These are phyloP conservation scores for Decapterus maruadsi DNA, from an alignment of 2,797 vertebrate species.

Conservation along the genomic window DNA sequence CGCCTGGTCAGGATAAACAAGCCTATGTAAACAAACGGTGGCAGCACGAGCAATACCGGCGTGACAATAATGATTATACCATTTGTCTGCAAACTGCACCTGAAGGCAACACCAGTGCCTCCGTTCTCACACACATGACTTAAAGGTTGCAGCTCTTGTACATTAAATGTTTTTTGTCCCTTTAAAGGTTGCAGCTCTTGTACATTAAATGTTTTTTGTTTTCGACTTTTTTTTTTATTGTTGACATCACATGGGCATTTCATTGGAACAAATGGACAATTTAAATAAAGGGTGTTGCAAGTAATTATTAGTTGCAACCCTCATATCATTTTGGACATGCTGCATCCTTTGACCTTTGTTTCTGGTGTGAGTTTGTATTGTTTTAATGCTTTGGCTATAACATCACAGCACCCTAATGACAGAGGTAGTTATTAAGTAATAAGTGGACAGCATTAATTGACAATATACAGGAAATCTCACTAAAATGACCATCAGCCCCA, in stretches of 20 bases:
- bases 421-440: constrained; percentile 11
- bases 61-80: too few relatives aligned
- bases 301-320: not conserved
- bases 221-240: too few relatives aligned
- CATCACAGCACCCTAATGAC: not conserved
- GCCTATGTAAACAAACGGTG: too few relatives aligned
- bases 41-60: too few relatives aligned
- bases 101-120: too few relatives aligned
- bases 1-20: too few relatives aligned
- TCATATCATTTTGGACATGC: not conserved
- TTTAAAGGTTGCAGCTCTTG: too few relatives aligned
- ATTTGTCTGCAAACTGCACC: too few relatives aligned
- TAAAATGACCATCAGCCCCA: not conserved
- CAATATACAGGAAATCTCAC: not conserved
- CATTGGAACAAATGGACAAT: not conserved
- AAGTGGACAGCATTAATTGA: not conserved
- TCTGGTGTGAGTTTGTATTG: not conserved
- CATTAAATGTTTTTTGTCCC: too few relatives aligned
- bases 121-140: too few relatives aligned
- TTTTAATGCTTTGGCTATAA: not conserved
- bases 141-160: too few relatives aligned
- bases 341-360: not conserved
- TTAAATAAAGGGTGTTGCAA: not conserved
- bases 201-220: not conserved
- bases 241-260: not conserved